phyloP scores from a whole-genome alignment of 2,888 invertebrate species.

The Corbicula japonica region DNA sequence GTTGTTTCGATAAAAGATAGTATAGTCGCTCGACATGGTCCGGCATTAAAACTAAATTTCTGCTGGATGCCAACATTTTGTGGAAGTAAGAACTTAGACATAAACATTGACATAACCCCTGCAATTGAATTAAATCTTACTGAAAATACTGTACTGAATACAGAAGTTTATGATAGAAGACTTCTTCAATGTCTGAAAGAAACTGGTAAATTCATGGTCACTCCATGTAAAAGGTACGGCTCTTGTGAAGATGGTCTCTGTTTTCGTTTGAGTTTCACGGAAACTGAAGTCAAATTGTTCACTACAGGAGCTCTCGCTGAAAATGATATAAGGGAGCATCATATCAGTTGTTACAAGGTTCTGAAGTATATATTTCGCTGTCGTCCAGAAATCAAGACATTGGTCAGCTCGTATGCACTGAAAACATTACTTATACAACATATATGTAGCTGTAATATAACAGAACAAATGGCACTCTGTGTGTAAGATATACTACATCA shows the following conservation, averaged over 20 bases:
- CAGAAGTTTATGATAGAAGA: background rate
- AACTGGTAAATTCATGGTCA: background rate
- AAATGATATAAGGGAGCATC: background rate
- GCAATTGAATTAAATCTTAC: background rate
- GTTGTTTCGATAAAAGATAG: background rate
- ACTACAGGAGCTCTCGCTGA: too few relatives aligned
- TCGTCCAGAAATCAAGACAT: background rate
- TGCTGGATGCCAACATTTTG: background rate
- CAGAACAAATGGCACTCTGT: background rate
- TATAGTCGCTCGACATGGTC: background rate
- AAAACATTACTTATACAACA: conserved; percentile 2
- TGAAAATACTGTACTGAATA: background rate
- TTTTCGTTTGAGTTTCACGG: background rate
- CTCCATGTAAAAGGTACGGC: background rate
- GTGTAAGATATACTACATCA: background rate
- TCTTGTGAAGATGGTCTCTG: background rate
- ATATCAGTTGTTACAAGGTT: conserved; percentile 1
- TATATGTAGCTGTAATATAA: background rate
- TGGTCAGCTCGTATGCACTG: background rate
- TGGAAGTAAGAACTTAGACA: background rate
- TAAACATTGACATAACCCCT: background rate
- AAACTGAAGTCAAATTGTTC: conserved; percentile 1
- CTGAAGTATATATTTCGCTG: background rate
- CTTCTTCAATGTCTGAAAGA: background rate
- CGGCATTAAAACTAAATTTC: background rate